These are phyloP conservation scores for Synergus itoensis DNA, from an alignment of 2,888 invertebrate genomes.

Conservation along the genomic window DNA sequence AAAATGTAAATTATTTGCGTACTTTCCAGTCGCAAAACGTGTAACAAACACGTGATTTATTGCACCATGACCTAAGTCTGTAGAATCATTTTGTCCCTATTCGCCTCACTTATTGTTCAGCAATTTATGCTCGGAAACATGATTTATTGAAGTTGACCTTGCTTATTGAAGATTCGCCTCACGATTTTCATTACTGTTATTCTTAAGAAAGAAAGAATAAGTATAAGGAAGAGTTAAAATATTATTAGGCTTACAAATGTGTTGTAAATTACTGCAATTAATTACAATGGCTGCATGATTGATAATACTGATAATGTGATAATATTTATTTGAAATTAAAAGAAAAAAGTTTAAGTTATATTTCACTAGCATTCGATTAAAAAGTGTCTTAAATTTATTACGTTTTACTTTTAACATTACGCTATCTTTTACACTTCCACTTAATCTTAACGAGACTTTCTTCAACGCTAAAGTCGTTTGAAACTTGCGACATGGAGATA, in stretches of 20 bases:
- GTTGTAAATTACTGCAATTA: neutral
- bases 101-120: slow-evolving; percentile 2
- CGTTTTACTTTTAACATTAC: too few species aligned
- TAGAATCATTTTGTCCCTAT: slow-evolving; percentile 1
- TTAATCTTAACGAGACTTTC: neutral
- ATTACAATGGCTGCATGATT: neutral
- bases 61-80: neutral
- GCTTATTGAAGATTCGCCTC: slow-evolving; percentile 3
- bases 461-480: neutral
- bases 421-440: neutral
- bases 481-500: neutral
- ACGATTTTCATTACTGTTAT: slow-evolving; percentile 1
- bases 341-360: too few species aligned
- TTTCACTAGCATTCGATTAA: too few species aligned
- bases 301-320: too few species aligned
- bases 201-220: neutral
- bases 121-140: slow-evolving; percentile 2
- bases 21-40: neutral
- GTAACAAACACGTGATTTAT: slow-evolving; percentile 2
- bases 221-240: neutral
- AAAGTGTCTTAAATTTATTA: too few species aligned
- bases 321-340: too few species aligned
- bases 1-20: neutral
- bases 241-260: neutral
- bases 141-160: slow-evolving; percentile 4